Evolutionary conservation across 2,888 invertebrate genomes (phyloP), one percentile per base, ranked within the genome.

Genomic region (Lysandra coridon): DNA sequence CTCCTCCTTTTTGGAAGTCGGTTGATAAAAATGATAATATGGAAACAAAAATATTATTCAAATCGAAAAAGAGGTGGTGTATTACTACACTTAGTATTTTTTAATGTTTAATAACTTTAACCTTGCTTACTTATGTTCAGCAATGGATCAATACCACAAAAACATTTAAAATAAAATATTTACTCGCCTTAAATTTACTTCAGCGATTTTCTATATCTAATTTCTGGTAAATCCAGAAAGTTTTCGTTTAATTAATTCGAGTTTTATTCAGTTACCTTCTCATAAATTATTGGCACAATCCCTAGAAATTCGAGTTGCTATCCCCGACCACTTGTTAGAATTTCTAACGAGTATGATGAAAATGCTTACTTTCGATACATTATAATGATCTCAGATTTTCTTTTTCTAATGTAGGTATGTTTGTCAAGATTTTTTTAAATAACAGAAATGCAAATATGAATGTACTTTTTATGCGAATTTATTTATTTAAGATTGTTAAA

Each of bases 231-330:
- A 83, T 83, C 79, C 80, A 82, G 82, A 82, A 83, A 85, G 81
- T 82, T 85, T 82, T 80, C 80, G 81, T 86, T 85, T 85, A 86
- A 88, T 89, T 87, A 86, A 87, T 87, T 88, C 85, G 84, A 82
- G 83, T 84, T 81, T 84, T 83, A 83, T 73, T 80, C 80, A 75
- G 80, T 78, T 80, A 79, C 78, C 79, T 78, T 83, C 85, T 86
- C 85, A 86, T 85, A 87, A 87, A 88, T 87, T 87, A 88, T 87
- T 86, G 86, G 85, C 84, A 80, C 81, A 80, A 79, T 79, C 74
- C 79, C 78, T 78, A 44, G 83, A 82, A 83, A 84, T 81, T 78
- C 14, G 12, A 69, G 33, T 37, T 14, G 33, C 37, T 33, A 33
- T 17, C 33, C 69, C 33, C 7, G 37, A 69, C 76, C 53, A 76